Evolutionary conservation across 2,797 vertebrate species (phyloP), one percentile per base, ranked within the genome.

Genomic region (Leucoraja ocellata): DNA sequence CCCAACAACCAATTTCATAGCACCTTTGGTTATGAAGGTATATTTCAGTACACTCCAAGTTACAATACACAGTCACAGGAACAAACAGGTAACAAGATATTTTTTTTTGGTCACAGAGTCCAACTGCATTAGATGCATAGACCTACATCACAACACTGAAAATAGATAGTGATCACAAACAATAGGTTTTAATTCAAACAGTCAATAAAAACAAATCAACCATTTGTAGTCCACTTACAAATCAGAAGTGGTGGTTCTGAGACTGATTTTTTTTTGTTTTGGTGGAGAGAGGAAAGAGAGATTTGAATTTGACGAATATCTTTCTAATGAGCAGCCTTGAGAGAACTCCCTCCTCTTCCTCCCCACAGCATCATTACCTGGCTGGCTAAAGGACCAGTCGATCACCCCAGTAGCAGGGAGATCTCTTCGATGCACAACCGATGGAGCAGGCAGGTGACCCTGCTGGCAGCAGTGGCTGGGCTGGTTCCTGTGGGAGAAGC

Each of bases 21-120:
- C 84, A 88, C 84, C 84, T 88, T 88, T 88, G 84, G 84, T 88
- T 88, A 88, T 88, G 63, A 88, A 88, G 84, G 84, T 88, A 88
- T 88, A 36, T 88, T 88, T 88, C 84, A 88, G 63, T 88, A 88
- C 84, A 88, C 84, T 88, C 63, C 84, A 88, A 68, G 84, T 88
- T 88, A 88, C 84, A 88, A 88, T 68, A 88, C 84, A 88, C 32
- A 88, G 84, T 88, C n/a, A 88, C 84, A 88, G 84, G 61, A 88
- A 88, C 84, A 68, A 88, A 88, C 84, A 88, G 84, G 61, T 88
- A 88, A 88, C 84, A 68, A 88, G 84, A 68, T 88, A 61, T 28
- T 77, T 88, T 88, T 86, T 88, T 88, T 88, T 88, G 84, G 84
- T 88, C 84, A 88, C 84, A 36, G 84, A 18, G 83, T 36, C 84